These are phyloP conservation scores for Entelurus aequoreus DNA, from an alignment of 2,113 vertebrate genomes.

Conservation along the genomic window DNA sequence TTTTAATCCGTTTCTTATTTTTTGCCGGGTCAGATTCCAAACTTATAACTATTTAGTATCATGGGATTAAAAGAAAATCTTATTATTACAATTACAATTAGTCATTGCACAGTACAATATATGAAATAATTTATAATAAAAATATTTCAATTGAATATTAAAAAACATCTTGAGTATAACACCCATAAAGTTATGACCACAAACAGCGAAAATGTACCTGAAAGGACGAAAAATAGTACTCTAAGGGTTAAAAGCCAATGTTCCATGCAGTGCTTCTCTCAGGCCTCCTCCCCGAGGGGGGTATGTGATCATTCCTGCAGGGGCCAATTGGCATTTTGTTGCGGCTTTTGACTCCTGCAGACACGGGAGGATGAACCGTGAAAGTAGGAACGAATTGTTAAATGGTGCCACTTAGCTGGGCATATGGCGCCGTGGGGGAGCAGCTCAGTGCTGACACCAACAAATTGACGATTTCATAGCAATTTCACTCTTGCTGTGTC, in stretches of 20 bases:
- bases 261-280: slow-evolving; percentile 27
- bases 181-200: too few relatives aligned
- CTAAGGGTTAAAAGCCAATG: slow-evolving; percentile 26
- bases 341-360: slow-evolving; percentile 53
- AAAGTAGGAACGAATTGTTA: slow-evolving; percentile 75
- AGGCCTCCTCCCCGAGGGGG: slow-evolving; percentile 52
- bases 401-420: slow-evolving; percentile 63
- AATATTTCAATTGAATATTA: too few relatives aligned
- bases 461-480: slow-evolving; percentile 78
- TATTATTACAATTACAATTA: too few relatives aligned
- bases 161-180: too few relatives aligned
- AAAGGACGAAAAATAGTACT: too few relatives aligned
- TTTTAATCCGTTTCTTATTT: too few relatives aligned
- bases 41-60: too few relatives aligned
- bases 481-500: slow-evolving; percentile 53
- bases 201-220: too few relatives aligned
- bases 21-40: too few relatives aligned
- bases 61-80: too few relatives aligned
- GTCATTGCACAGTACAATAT: too few relatives aligned
- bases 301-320: slow-evolving; percentile 50
- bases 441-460: slow-evolving; percentile 58
- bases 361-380: slow-evolving; percentile 70
- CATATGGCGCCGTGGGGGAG: slow-evolving; percentile 61
- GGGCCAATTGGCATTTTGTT: slow-evolving; percentile 71
- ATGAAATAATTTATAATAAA: too few relatives aligned